A percentile compares a stretch with the other conserved stretches of the same genome.
These are phyloP conservation scores for Dolichopus griseipennis DNA, from an alignment of 2,888 invertebrate genomes.

Conservation along the genomic window DNA sequence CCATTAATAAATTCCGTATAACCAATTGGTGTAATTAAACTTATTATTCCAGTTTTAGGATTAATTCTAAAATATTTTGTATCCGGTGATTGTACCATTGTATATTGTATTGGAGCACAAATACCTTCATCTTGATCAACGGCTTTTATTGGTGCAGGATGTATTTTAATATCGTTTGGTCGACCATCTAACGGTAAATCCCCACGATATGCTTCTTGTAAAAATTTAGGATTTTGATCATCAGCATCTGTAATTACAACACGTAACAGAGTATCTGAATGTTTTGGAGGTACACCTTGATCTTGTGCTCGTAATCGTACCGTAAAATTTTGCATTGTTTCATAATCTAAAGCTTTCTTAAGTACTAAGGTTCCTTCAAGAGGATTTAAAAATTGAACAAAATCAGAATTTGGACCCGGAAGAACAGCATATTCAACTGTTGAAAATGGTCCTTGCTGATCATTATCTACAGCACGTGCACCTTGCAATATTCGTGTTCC, in stretches of 20 bases:
- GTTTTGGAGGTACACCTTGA: slow-evolving; percentile 70
- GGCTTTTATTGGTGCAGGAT: slow-evolving; percentile 66
- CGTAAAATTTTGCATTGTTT: slow-evolving; percentile 67
- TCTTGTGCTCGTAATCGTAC: slow-evolving; percentile 67
- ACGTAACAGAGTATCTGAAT: slow-evolving; percentile 63
- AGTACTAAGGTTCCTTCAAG: slow-evolving; percentile 75
- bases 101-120: slow-evolving; percentile 41
- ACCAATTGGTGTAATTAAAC: slow-evolving; percentile 36
- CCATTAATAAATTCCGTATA: slow-evolving; percentile 54
- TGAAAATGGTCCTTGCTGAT: slow-evolving; percentile 81
- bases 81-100: slow-evolving; percentile 41
- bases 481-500: slow-evolving; percentile 68
- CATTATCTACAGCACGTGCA: slow-evolving; percentile 70
- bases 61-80: slow-evolving; percentile 42
- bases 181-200: slow-evolving; percentile 53
- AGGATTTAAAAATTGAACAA: slow-evolving; percentile 75
- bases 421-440: slow-evolving; percentile 74
- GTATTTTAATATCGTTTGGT: slow-evolving; percentile 51
- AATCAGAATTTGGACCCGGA: slow-evolving; percentile 69
- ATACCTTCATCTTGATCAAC: slow-evolving; percentile 58
- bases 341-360: slow-evolving; percentile 73
- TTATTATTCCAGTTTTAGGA: slow-evolving; percentile 38
- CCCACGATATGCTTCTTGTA: slow-evolving; percentile 64
- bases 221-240: slow-evolving; percentile 81
- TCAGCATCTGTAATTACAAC: slow-evolving; percentile 81